A percentile compares a stretch with the other conserved stretches of the same genome.
phyloP scores from a whole-genome alignment of 1,140 invertebrate genomes.

The Drosophila albomicans region DNA sequence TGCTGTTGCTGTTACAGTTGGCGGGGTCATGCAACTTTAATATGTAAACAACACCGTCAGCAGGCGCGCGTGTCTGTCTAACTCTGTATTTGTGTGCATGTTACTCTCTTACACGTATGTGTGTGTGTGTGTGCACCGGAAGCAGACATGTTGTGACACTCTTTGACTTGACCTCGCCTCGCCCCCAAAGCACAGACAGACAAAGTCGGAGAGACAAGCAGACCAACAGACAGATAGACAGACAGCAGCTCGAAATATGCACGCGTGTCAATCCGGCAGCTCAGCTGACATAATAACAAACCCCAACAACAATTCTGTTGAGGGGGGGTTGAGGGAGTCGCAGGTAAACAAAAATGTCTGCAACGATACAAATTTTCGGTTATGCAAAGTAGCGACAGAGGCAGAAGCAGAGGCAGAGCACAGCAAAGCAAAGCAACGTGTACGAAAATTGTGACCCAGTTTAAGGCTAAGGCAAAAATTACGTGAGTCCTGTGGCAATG shows the following conservation, averaged over 20 bases:
- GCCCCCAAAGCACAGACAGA: slow-evolving; percentile 20
- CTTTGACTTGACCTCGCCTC: slow-evolving; percentile 78
- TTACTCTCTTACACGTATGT: slow-evolving; percentile 30
- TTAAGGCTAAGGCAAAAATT: slow-evolving; percentile 72
- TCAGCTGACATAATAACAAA: slow-evolving; percentile 66
- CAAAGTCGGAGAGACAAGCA: slow-evolving; percentile 7
- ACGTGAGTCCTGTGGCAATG: slow-evolving; percentile 60
- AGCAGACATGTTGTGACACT: slow-evolving; percentile 82
- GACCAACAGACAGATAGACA: slow-evolving; percentile 41
- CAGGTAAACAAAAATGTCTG: slow-evolving; percentile 69
- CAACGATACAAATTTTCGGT: slow-evolving; percentile 75
- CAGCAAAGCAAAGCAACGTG: slow-evolving; percentile 69
- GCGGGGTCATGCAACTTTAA: slow-evolving; percentile 81
- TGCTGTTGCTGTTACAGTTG: slow-evolving; percentile 44
- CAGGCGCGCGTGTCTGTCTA: slow-evolving; percentile 53
- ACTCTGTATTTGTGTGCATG: slow-evolving; percentile 34
- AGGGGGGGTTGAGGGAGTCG: background rate
- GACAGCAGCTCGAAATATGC: slow-evolving; percentile 48
- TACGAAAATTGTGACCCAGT: slow-evolving; percentile 73
- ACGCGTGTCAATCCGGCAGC: slow-evolving; percentile 62
- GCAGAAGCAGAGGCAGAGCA: slow-evolving; percentile 26
- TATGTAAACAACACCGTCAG: slow-evolving; percentile 77
- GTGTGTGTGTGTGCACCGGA: slow-evolving; percentile 70
- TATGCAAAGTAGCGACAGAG: slow-evolving; percentile 59
- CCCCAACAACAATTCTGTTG: background rate